phyloP scores from a whole-genome alignment of 2,888 invertebrate genomes.

The Melinaea marsaeus region DNA sequence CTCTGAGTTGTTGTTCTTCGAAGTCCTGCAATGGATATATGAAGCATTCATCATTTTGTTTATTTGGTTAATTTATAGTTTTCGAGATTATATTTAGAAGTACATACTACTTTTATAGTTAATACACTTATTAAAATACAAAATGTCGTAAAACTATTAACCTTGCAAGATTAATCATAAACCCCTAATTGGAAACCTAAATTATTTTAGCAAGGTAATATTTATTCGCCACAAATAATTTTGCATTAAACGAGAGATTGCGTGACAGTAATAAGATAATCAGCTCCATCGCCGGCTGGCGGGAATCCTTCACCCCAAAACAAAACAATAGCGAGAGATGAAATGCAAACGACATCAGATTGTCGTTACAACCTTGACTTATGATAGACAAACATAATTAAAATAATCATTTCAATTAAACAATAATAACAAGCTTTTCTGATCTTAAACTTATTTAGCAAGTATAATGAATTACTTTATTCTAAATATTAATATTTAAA shows the following conservation, averaged over 20 bases:
- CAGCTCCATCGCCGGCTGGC: conserved; percentile 33
- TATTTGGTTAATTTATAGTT: too few species aligned
- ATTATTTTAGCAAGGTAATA: conserved; percentile 18
- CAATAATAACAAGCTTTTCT: background rate
- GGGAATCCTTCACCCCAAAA: conserved; percentile 53
- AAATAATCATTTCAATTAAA: conserved; percentile 6
- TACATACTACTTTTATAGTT: background rate
- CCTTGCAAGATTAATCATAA: background rate
- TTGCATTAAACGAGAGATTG: conserved; percentile 45
- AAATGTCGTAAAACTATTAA: background rate
- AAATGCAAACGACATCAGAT: conserved; percentile 26
- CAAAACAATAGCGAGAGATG: conserved; percentile 29
- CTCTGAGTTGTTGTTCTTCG: conserved; percentile 58
- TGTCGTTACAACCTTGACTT: conserved; percentile 22
- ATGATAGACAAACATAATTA: conserved; percentile 12
- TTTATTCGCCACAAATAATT: conserved; percentile 30
- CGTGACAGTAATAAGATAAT: conserved; percentile 56
- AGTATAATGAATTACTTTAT: background rate
- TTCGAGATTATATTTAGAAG: background rate
- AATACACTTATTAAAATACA: background rate
- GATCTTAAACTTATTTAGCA: background rate
- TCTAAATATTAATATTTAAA: background rate
- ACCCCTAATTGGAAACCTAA: conserved; percentile 10
- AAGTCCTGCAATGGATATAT: conserved; percentile 51
- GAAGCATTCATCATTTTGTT: background rate